Base-by-base conservation (phyloP, 2,113 vertebrate species). In the Anas platyrhynchos region DNA sequence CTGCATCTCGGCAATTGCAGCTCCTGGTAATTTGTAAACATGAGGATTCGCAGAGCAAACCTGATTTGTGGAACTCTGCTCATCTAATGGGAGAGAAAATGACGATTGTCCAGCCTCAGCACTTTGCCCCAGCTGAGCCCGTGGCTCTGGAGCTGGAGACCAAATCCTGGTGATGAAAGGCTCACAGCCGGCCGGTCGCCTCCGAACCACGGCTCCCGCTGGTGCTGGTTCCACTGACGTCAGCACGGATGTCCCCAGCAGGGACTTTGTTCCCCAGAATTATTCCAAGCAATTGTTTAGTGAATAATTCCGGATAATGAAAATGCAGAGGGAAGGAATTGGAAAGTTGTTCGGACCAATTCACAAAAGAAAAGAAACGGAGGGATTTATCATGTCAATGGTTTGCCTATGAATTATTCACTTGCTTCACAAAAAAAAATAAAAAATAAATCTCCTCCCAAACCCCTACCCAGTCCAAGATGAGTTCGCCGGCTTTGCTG, bases 361-460 rank as follows among this genome's bases (percentile, higher is more conserved):
- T 91, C 84, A 86, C 94, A 94, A 91, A 95, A 86, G 90, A 73
- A 80, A 83, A 88, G 88, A 72, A 94, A 92, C 22, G 66, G 86
- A 93, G 77, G 92, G 82, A 93, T 93, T 97, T 93, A 93, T 95
- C 92, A 90, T 93, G 93, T 92, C 92, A 93, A 85, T 93, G 93
- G 55, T 65, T 94, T 18, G 77, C 48, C 38, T 68, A 88, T 95
- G 94, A 96, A 96, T 96, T 89, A 96, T 95, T 96, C 92, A 95
- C 86, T 81, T 29, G 4, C 76, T 92, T 62, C 44, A 29, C 50
- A 21, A 11, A 59, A 46, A 65, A 54, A 73, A 36, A 52, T 52
- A 78, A 38, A 68, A 41, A 52, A 59, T 71, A 38, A 83, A 31
- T 7, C 63, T 34, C 32, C 16, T 27, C 27, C 20, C 11, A 21